These are phyloP conservation scores for Drosophila arizonae DNA, from an alignment of 1,140 invertebrate species.

Conservation along the genomic window DNA sequence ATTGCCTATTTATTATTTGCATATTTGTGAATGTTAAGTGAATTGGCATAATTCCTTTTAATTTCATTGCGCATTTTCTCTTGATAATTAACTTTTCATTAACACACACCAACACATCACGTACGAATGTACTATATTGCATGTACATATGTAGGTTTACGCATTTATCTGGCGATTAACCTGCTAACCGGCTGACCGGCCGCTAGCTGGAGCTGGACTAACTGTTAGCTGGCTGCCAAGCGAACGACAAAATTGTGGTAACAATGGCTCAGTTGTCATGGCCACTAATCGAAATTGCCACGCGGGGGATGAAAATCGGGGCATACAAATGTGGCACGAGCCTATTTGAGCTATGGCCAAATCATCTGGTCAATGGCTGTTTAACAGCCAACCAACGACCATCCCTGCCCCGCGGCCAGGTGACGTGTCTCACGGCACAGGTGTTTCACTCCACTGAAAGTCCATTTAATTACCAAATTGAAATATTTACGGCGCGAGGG, in stretches of 20 bases:
- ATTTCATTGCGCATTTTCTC: constrained; percentile 55
- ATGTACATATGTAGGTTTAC: not conserved
- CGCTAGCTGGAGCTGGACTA: constrained; percentile 12
- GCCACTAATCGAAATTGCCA: constrained; percentile 67
- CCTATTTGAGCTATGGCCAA: not conserved
- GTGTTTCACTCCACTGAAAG: constrained; percentile 13
- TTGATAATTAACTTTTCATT: constrained; percentile 61
- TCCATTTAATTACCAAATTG: constrained; percentile 5
- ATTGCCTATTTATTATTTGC: constrained; percentile 27
- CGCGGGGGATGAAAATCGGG: constrained; percentile 39
- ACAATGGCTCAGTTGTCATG: constrained; percentile 68
- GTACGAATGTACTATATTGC: not conserved
- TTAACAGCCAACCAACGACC: constrained; percentile 1
- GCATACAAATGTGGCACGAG: constrained; percentile 3
- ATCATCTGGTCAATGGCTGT: constrained; percentile 18
- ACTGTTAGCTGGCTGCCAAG: not conserved
- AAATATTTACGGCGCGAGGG: constrained; percentile 2
- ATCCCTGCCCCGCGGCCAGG: constrained; percentile 11
- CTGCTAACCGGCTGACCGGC: constrained; percentile 49
- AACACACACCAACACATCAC: constrained; percentile 12
- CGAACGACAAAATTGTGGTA: constrained; percentile 24
- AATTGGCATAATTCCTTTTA: constrained; percentile 50
- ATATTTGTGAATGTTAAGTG: constrained; percentile 51
- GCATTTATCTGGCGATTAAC: constrained; percentile 27
- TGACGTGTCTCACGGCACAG: constrained; percentile 39